Base-by-base conservation (phyloP, 2,888 invertebrate species). In the Subacronicta megacephala region DNA sequence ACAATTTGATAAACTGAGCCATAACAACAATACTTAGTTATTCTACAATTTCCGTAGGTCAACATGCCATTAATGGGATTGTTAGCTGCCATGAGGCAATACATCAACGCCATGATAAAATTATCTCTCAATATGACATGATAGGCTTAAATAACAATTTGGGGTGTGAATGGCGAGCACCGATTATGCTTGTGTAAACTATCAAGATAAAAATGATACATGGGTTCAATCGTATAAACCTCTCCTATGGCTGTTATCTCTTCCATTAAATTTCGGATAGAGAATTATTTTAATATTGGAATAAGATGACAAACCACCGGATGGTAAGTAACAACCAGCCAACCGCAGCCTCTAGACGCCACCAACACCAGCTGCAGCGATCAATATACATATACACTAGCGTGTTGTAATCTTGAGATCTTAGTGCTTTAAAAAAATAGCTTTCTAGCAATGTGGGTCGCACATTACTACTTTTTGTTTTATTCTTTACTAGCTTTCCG, bases 111-210 rank as follows among this genome's bases (percentile, higher is more conserved):
- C 47, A 35, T 70, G 74, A 78, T 70, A 61, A 66, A 68, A 78
- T 81, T 80, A 85, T 84, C 81, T 56, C 52, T 53, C 53, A 45
- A 65, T 59, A 63, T 83, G 82, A 82, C 86, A 85, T 75, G 86
- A 86, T 84, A 82, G 72, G 79, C 72, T 77, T 78, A 82, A 89
- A 88, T 89, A 90, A 87, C 87, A 87, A 85, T 86, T 87, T 85
- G 59, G 80, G 72, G 73, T 77, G 75, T 79, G 79, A 87, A 84
- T 85, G 80, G 75, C 77, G 70, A 76, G 69, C 83, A 81, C 78
- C 83, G 87, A 90, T 89, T 90, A 88, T 80, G 78, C 72, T 76
- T 82, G 29, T 72, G 77, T 83, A 90, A 87, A 90, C 87, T 59
- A 74, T 70, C 62, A 56, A 68, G 90, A 91, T 92, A 91, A 92